These are phyloP conservation scores for Maniola hyperantus DNA, from an alignment of 2,888 invertebrate genomes.

Conservation along the genomic window DNA sequence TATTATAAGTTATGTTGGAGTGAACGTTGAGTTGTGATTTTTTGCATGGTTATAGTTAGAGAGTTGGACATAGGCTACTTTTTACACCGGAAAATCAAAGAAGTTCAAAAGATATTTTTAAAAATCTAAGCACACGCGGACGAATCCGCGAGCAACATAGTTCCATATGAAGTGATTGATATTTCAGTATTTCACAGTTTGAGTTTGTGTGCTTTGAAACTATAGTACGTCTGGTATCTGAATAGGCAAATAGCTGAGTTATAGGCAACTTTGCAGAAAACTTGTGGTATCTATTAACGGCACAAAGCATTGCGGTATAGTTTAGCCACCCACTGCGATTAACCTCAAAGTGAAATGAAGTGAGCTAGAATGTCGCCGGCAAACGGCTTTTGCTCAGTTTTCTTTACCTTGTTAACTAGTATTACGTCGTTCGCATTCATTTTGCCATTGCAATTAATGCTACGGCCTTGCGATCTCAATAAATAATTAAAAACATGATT, in stretches of 20 bases:
- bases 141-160: no score
- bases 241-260: slow-evolving; percentile 24
- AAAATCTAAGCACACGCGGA: no score
- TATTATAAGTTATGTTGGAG: no score
- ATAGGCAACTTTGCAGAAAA: slow-evolving; percentile 35
- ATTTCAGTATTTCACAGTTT: no score
- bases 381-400: slow-evolving; percentile 35
- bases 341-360: slow-evolving; percentile 45
- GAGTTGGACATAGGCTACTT: no score
- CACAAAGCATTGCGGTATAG: slow-evolving; percentile 40
- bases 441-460: slow-evolving; percentile 26
- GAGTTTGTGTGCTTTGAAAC: no score
- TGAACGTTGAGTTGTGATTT: no score
- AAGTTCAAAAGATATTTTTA: no score
- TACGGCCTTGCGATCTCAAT: slow-evolving; percentile 30
- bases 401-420: slow-evolving; percentile 37
- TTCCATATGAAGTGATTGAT: background rate
- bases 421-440: slow-evolving; percentile 31
- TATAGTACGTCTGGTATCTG: no score
- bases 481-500: slow-evolving; percentile 28
- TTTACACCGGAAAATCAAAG: no score
- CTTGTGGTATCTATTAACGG: slow-evolving; percentile 42
- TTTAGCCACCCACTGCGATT: slow-evolving; percentile 45
- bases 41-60: no score
- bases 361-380: slow-evolving; percentile 36